Evolutionary conservation across 2,797 vertebrate species (phyloP), one percentile per base, ranked within the genome.

Genomic region (Malacoraja senta): DNA sequence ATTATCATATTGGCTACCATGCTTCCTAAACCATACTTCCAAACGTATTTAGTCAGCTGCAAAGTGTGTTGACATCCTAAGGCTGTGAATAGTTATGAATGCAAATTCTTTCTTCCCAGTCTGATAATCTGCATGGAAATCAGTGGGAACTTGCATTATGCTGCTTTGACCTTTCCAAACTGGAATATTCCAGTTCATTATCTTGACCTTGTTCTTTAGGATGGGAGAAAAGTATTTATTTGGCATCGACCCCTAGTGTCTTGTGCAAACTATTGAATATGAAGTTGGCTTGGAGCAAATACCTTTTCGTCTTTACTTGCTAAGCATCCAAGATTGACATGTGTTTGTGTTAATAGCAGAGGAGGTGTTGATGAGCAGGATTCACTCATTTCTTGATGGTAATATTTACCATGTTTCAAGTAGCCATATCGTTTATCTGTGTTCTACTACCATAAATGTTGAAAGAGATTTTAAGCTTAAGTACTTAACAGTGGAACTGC

Each of bases 111-210:
- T 91, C 9, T 76, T 91, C 24, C 3, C 1, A 74, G 24, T 76
- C 21, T 38, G 35, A 12, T 44, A 74, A 91, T 44, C 90, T 76
- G 44, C 10, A 12, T 92, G 38, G 71, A 92, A 92, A 92, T 92
- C 3, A 72, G 35, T 63, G 68, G 65, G 86, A 91, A 91, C 65
- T 68, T 71, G 65, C 21, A 71, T 68, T 29, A 2, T 72, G 21
- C 88, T 44, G 68, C 3, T 1, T 29, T 91, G 90, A 76, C 90
- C 53, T 19, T 63, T 92, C 58, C 17, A 53, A 44, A 76, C 44
- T 76, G 71, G 90, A 92, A 76, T 92, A 76, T 58, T 92, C 71
- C 9, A 92, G 71, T 76, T 76, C 26, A 74, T 26, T 76, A 74
- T 24, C 35, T 71, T n/a, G 71, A 76, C 90, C 3, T 24, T 76